Conservation (phyloP, 2,888 invertebrate species). For the Euphydryas editha region DNA sequence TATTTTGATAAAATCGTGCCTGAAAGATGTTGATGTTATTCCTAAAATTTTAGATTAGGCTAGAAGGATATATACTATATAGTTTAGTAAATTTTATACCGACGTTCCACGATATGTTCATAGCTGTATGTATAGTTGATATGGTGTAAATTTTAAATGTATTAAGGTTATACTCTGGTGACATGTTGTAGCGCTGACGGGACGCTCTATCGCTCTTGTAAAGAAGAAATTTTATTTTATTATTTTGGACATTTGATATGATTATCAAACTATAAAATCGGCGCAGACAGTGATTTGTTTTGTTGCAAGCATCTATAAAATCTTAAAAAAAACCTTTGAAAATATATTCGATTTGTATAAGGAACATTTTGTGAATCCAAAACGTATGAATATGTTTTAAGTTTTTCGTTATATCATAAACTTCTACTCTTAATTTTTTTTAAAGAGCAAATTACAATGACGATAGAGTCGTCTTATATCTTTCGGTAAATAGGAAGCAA, state of each 20-base stretch:
- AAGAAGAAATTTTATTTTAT: not conserved
- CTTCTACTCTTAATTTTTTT: not conserved
- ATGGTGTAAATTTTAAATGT: constrained; percentile 30
- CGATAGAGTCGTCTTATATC: constrained; percentile 18
- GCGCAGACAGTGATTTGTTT: no score
- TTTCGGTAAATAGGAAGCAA: constrained; percentile 24
- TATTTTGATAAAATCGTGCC: constrained; percentile 71
- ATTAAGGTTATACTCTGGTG: constrained; percentile 21
- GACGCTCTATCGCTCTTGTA: constrained; percentile 12
- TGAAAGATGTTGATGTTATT: constrained; percentile 53
- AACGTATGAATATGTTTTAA: no score
- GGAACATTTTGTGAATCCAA: no score
- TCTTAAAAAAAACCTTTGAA: no score
- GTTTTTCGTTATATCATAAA: no score
- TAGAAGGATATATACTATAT: constrained; percentile 42
- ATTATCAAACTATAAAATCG: no score
- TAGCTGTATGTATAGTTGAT: constrained; percentile 54
- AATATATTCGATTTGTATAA: no score
- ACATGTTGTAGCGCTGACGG: constrained; percentile 8
- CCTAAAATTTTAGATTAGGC: constrained; percentile 42
- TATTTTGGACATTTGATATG: no score
- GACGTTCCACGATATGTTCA: constrained; percentile 68
- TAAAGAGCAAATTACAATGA: not conserved
- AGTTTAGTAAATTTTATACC: constrained; percentile 77
- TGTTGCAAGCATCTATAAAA: no score